A percentile compares a stretch with the other conserved stretches of the same genome.
phyloP scores from a whole-genome alignment of 2,797 vertebrate species.

The Channa striata region DNA sequence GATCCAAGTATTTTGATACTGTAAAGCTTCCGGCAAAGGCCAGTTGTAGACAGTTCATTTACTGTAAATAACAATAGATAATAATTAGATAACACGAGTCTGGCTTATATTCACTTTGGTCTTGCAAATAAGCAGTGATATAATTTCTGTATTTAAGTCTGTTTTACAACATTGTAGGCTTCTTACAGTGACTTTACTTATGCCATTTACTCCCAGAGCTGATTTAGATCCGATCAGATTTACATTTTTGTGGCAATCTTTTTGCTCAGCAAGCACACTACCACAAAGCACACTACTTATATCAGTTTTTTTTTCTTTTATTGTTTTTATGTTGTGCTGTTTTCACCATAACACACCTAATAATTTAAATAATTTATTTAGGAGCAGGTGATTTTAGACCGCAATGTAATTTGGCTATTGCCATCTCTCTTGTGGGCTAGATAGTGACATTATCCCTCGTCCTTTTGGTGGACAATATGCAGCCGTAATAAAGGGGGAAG shows the following conservation, averaged over 20 bases:
- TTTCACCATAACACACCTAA: background rate
- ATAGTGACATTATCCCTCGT: background rate
- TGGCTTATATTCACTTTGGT: background rate
- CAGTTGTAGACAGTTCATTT: background rate
- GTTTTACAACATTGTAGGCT: background rate
- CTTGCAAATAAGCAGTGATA: conserved; percentile 11
- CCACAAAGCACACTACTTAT: conserved; percentile 2
- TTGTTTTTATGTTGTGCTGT: background rate
- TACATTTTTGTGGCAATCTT: background rate
- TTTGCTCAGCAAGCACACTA: background rate
- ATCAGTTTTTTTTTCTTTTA: background rate
- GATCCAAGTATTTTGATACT: conserved; percentile 14
- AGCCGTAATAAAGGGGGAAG: conserved; percentile 5
- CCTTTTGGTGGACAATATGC: conserved; percentile 13
- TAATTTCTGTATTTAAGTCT: conserved; percentile 24
- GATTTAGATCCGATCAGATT: conserved; percentile 43
- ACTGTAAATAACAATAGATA: conserved; percentile 9
- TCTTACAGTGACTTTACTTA: conserved; percentile 8
- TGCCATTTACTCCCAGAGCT: conserved; percentile 13
- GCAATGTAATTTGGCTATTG: conserved; percentile 7
- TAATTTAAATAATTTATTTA: background rate
- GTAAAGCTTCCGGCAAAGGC: conserved; percentile 6
- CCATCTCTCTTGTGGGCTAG: conserved; percentile 1
- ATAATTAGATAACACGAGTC: conserved; percentile 11
- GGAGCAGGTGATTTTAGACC: background rate